phyloP scores from a whole-genome alignment of 1,140 invertebrate genomes.

The Zaprionus capensis region DNA sequence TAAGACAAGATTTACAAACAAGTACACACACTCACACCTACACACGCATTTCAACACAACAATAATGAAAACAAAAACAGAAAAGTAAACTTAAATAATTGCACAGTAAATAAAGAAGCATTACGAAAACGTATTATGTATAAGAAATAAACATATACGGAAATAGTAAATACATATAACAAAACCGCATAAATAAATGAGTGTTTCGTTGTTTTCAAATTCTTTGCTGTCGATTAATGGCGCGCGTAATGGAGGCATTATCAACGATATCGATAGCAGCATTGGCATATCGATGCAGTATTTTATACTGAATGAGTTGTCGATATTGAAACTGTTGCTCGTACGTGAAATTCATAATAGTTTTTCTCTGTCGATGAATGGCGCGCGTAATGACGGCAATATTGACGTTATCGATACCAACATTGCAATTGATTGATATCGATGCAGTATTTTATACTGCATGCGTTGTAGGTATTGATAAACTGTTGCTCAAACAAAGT shows the following conservation, averaged over 20 bases:
- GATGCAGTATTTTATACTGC: neutral
- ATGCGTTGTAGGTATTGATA: neutral
- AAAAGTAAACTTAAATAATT: conserved; percentile 25
- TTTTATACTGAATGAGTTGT: neutral
- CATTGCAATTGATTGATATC: neutral
- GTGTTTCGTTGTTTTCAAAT: conserved; percentile 20
- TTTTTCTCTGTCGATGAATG: neutral
- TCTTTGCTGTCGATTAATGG: neutral
- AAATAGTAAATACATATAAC: conserved; percentile 38
- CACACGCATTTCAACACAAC: conserved; percentile 8
- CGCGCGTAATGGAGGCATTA: neutral
- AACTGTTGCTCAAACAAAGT: conserved; percentile 15
- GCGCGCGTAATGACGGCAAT: neutral
- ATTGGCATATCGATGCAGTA: neutral
- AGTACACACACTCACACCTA: conserved; percentile 12
- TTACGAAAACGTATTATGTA: conserved; percentile 20
- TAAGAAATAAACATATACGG: conserved; percentile 22
- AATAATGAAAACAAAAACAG: conserved; percentile 26
- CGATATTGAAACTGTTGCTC: conserved; percentile 18
- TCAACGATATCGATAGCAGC: neutral
- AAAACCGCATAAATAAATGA: conserved; percentile 25
- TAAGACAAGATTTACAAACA: conserved; percentile 26
- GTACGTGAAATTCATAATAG: neutral
- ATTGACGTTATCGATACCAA: neutral
- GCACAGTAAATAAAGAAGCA: conserved; percentile 37